Conservation (phyloP, 2,888 invertebrate species). For the Eulithis testata region DNA sequence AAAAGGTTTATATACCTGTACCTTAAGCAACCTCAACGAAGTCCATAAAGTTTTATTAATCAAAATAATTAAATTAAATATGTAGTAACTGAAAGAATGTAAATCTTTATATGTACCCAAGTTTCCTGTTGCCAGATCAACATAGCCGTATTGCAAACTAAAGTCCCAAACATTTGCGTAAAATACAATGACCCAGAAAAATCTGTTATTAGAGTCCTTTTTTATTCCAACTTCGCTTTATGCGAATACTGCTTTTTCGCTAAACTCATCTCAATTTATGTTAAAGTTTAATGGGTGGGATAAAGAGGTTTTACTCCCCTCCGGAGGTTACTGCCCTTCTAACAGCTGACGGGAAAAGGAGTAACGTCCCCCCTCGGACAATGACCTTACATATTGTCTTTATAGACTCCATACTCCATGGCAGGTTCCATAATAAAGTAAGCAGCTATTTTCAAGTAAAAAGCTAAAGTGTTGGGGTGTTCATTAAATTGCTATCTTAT, state of each 20-base stretch:
- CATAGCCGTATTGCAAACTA: not conserved
- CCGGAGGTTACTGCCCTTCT: constrained; percentile 64
- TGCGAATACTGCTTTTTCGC: constrained; percentile 30
- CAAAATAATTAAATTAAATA: too few species aligned
- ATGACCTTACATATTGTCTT: constrained; percentile 52
- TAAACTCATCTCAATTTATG: constrained; percentile 45
- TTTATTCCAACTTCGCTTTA: constrained; percentile 14
- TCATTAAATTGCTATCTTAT: not conserved
- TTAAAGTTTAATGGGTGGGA: constrained; percentile 45
- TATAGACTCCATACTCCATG: constrained; percentile 22
- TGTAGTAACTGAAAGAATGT: too few species aligned
- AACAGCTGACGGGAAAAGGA: constrained; percentile 72
- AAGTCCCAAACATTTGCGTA: not conserved
- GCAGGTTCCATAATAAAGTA: constrained; percentile 4
- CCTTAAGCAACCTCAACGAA: too few species aligned
- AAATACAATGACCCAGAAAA: not conserved
- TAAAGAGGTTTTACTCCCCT: constrained; percentile 46
- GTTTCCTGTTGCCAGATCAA: too few species aligned
- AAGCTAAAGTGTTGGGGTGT: constrained; percentile 3
- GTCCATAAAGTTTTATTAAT: too few species aligned
- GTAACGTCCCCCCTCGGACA: constrained; percentile 61
- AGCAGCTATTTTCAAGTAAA: constrained; percentile 2
- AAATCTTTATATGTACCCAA: too few species aligned
- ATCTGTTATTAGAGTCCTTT: constrained; percentile 5
- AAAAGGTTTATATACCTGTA: not conserved